Percentiles rank a stretch among this genome's conserved stretches.
These are phyloP conservation scores for Hofmannophila pseudospretella DNA, from an alignment of 2,888 invertebrate species.

Conservation along the genomic window DNA sequence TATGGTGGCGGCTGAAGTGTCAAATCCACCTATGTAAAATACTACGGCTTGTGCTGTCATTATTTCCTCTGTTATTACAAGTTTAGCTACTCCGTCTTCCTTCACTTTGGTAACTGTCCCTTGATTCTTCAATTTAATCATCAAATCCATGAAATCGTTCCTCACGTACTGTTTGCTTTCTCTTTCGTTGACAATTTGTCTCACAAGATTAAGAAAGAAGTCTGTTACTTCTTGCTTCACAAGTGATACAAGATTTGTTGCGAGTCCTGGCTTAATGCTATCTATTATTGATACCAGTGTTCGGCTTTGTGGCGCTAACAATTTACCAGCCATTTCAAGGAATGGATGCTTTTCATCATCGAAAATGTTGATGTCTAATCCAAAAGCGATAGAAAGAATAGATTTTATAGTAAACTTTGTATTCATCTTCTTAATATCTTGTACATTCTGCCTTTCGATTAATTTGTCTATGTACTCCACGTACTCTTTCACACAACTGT, in stretches of 20 bases:
- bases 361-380: conserved; percentile 6
- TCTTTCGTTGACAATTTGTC: conserved; percentile 12
- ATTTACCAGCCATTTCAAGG: neutral
- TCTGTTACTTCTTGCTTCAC: neutral
- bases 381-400: conserved; percentile 8
- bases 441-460: conserved; percentile 16
- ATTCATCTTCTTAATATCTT: conserved; percentile 22
- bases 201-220: conserved; percentile 14
- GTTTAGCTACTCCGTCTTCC: conserved; percentile 2
- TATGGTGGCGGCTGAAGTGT: conserved; percentile 35
- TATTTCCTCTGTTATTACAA: conserved; percentile 19
- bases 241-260: neutral
- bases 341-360: conserved; percentile 1
- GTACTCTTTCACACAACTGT: conserved; percentile 29
- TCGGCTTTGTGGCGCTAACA: neutral
- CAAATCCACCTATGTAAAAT: conserved; percentile 39
- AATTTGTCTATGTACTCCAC: conserved; percentile 25
- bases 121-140: conserved; percentile 10
- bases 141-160: conserved; percentile 12
- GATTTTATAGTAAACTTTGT: conserved; percentile 21
- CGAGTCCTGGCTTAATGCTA: neutral
- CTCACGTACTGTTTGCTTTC: conserved; percentile 6
- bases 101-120: conserved; percentile 8
- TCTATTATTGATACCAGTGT: neutral
- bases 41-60: conserved; percentile 28